These are phyloP conservation scores for Erethizon dorsatum DNA, from an alignment of 2,797 vertebrate genomes.

Conservation along the genomic window DNA sequence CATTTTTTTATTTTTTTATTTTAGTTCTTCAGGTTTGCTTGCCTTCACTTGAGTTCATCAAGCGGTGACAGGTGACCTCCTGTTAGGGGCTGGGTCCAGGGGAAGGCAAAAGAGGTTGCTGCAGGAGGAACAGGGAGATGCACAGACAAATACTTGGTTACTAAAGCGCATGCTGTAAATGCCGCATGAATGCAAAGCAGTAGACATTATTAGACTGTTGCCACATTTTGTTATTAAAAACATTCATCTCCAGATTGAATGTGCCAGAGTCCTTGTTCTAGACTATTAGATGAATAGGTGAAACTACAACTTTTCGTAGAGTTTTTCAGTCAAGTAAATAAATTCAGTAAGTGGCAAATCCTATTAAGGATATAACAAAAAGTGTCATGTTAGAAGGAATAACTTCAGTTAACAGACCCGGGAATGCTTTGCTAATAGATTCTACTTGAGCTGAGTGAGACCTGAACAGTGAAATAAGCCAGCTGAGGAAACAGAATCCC, in stretches of 20 bases:
- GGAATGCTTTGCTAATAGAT: neutral
- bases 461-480: neutral
- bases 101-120: neutral
- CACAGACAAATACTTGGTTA: neutral
- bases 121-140: neutral
- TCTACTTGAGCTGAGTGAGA: neutral
- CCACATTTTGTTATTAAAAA: neutral
- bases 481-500: neutral
- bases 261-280: neutral
- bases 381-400: neutral
- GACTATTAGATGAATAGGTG: neutral
- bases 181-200: neutral
- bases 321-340: neutral
- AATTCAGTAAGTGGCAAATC: neutral
- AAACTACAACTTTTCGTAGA: neutral
- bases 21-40: constrained; percentile 5
- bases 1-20: neutral
- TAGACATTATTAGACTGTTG: neutral
- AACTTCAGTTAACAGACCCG: neutral
- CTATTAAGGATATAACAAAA: neutral
- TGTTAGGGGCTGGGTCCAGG: neutral
- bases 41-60: neutral
- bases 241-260: neutral
- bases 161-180: neutral
- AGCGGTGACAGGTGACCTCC: neutral